These are phyloP conservation scores for Vombatus ursinus DNA, from an alignment of 2,113 vertebrate species.

Conservation along the genomic window DNA sequence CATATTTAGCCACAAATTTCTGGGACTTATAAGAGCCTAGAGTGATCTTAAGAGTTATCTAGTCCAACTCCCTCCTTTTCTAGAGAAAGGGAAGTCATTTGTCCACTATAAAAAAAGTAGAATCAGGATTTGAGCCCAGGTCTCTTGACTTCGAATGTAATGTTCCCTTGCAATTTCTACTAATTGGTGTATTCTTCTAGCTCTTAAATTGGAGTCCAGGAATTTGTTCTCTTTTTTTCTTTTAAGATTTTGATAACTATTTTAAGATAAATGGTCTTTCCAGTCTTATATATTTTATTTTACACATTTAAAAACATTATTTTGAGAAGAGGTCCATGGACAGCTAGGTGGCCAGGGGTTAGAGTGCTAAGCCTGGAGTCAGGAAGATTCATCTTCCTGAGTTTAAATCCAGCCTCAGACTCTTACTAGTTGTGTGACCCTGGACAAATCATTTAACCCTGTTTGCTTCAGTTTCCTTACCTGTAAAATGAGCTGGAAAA, in stretches of 20 bases:
- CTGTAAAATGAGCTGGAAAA: too few species aligned
- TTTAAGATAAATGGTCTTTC: background rate
- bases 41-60: background rate
- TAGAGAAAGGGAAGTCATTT: background rate
- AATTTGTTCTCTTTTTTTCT: too few species aligned
- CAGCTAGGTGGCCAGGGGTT: too few species aligned
- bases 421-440: too few species aligned
- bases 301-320: background rate
- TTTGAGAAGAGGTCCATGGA: background rate
- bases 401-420: too few species aligned
- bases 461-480: too few species aligned
- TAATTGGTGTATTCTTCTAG: background rate
- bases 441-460: too few species aligned
- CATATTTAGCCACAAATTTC: background rate
- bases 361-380: too few species aligned
- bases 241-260: background rate
- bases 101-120: background rate
- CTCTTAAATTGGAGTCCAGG: too few species aligned
- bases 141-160: background rate
- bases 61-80: background rate
- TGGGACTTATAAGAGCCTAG: background rate
- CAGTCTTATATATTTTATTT: background rate
- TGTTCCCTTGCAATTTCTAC: background rate
- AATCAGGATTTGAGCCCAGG: background rate
- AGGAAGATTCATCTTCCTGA: too few species aligned